Percentiles rank a stretch among this genome's conserved stretches.
phyloP scores from a whole-genome alignment of 2,797 vertebrate genomes.

The Enteromius viviparus region DNA sequence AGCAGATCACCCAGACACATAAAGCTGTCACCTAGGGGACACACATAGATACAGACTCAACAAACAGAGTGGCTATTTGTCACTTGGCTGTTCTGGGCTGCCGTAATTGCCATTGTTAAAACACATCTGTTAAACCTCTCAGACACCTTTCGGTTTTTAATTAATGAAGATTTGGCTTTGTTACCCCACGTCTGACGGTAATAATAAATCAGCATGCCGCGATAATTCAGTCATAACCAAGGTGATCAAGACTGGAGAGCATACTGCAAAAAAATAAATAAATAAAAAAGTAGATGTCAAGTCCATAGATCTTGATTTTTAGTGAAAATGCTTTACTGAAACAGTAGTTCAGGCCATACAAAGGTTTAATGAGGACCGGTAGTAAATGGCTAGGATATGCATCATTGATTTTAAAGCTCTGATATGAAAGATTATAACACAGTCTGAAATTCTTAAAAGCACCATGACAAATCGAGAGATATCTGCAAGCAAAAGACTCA shows the following conservation, averaged over 20 bases:
- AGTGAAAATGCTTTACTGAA: conserved; percentile 5
- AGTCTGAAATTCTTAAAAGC: conserved; percentile 28
- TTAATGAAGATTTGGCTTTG: conserved; percentile 34
- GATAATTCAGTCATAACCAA: conserved; percentile 23
- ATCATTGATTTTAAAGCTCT: conserved; percentile 37
- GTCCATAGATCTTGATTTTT: conserved; percentile 20
- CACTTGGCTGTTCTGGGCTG: conserved; percentile 24
- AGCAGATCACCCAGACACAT: conserved; percentile 38
- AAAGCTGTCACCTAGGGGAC: conserved; percentile 49
- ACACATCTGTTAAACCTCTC: conserved; percentile 39
- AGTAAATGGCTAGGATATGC: conserved; percentile 31
- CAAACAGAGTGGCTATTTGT: conserved; percentile 44
- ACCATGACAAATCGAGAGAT: conserved; percentile 34
- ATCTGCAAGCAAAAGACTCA: conserved; percentile 38
- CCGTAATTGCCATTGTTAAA: conserved; percentile 39
- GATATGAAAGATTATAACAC: conserved; percentile 35
- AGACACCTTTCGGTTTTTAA: conserved; percentile 37
- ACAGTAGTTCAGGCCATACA: conserved; percentile 22
- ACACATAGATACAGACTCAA: conserved; percentile 22
- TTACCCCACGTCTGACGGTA: neutral
- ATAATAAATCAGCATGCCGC: neutral
- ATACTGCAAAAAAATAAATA: neutral
- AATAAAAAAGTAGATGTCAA: neutral
- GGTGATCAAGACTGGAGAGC: neutral
- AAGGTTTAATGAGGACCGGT: conserved; percentile 40